phyloP scores from a whole-genome alignment of 2,113 vertebrate species.

The Bufo gargarizans region DNA sequence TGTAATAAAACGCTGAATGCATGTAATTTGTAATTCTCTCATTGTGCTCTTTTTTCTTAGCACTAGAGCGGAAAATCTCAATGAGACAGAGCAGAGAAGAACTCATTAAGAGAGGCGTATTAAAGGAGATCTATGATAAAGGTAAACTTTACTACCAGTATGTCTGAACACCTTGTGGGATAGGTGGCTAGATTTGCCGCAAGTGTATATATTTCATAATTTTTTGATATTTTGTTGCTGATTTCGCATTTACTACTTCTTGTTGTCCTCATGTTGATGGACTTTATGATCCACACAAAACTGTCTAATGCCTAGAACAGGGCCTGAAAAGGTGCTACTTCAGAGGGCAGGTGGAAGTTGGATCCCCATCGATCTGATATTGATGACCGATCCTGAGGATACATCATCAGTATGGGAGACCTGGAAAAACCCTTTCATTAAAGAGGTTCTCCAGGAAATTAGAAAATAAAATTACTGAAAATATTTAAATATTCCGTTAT shows the following conservation, averaged over 20 bases:
- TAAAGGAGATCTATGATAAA: constrained; percentile 99
- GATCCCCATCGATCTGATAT: too few relatives aligned
- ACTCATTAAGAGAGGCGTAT: constrained; percentile 93
- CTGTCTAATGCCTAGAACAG: too few relatives aligned
- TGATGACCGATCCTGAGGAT: too few relatives aligned
- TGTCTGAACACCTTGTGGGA: neutral
- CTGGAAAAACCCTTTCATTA: too few relatives aligned
- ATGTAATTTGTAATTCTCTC: neutral
- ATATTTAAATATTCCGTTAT: too few relatives aligned
- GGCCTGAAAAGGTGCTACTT: too few relatives aligned
- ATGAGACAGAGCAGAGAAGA: constrained; percentile 97
- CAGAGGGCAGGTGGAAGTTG: too few relatives aligned
- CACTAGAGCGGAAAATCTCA: constrained; percentile 97
- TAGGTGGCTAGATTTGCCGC: neutral
- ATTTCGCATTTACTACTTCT: too few relatives aligned
- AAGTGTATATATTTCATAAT: neutral
- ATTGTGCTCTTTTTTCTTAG: constrained; percentile 70
- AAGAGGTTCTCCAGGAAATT: too few relatives aligned
- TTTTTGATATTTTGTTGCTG: too few relatives aligned
- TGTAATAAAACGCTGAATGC: neutral
- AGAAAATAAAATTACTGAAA: too few relatives aligned
- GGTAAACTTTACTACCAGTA: constrained; percentile 70
- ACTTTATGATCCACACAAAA: neutral
- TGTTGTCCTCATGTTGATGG: neutral
- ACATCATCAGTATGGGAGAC: too few relatives aligned